A percentile compares a stretch with the other conserved stretches of the same genome.
phyloP scores from a whole-genome alignment of 2,797 vertebrate species.

The Melopsittacus undulatus region DNA sequence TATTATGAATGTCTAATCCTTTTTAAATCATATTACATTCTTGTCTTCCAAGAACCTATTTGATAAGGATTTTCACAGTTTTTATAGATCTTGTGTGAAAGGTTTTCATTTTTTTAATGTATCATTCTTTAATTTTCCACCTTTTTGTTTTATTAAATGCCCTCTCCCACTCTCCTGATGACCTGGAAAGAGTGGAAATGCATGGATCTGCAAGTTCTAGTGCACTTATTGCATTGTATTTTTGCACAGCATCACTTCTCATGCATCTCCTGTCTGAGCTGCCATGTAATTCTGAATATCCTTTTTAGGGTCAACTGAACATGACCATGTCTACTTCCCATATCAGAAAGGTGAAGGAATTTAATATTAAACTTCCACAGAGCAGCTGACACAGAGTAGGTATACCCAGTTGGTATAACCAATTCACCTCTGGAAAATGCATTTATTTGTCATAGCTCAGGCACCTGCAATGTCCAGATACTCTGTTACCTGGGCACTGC shows the following conservation, averaged over 20 bases:
- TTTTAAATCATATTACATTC: constrained; percentile 35
- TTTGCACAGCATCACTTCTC: neutral
- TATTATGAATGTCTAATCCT: constrained; percentile 22
- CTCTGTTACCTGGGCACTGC: neutral
- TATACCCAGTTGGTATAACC: neutral
- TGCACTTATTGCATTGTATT: neutral
- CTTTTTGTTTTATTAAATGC: neutral
- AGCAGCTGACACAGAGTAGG: neutral
- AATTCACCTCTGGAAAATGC: neutral
- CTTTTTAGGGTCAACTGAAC: neutral
- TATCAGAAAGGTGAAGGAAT: neutral
- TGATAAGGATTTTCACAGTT: neutral
- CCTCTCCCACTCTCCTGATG: neutral
- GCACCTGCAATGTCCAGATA: neutral
- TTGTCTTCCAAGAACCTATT: neutral
- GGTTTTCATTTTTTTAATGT: neutral
- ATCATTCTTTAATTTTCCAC: neutral
- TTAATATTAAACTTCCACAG: neutral
- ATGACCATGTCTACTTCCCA: neutral
- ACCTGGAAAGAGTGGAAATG: neutral
- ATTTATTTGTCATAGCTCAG: neutral
- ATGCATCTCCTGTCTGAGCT: neutral
- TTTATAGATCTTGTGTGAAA: neutral
- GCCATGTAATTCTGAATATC: neutral
- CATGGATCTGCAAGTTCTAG: neutral